Base-by-base conservation (phyloP, 2,888 invertebrate genomes). In the Lasioglossum calceatum region DNA sequence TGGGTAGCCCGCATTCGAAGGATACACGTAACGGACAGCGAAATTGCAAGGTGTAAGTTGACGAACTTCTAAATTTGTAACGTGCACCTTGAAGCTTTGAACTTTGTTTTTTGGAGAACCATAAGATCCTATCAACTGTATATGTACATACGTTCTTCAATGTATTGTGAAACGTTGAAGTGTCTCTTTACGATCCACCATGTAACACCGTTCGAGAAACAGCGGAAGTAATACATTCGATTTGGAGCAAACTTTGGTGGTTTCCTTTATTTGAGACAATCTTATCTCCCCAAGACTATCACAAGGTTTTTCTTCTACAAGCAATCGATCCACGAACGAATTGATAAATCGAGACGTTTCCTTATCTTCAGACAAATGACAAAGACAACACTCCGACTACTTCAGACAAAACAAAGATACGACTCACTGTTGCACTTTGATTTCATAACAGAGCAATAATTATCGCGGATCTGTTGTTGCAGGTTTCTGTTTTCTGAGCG, bases 1-100 rank as follows among this genome's bases (percentile, higher is more conserved):
- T 91, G 91, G 91, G 91, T 58, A 84, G 47, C 32, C 78, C 73
- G 14, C 80, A 86, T 27, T 86, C 85, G 10, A 91, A 88, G 83
- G 91, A 87, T 75, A 58, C 16, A 50, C 73, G 70, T 64, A 70
- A 64, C 36, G 83, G 47, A 44, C 71, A 2, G 19, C 81, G 81
- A 73, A n/a, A n/a, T 54, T 47, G 39, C 78, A 87, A 76, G 64
- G 64, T 70, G 90, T 90, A 79, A 90, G 90, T 54, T 90, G 54
- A 39, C 42, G 5, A 79, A 27, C 47, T 80, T 64, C 7, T 54
- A 50, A 54, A 32, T 32, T 36, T 32, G 67, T 67, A 32, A 32
- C 32, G 19, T 67, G 67, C 67, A 67, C 67, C 36, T 67, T 36
- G 32, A 67, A 19, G 36, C 67, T 67, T 36, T 5, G 19, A 36